Evolutionary conservation across 2,888 invertebrate species (phyloP).

Genomic region (Seladonia tumulorum): DNA sequence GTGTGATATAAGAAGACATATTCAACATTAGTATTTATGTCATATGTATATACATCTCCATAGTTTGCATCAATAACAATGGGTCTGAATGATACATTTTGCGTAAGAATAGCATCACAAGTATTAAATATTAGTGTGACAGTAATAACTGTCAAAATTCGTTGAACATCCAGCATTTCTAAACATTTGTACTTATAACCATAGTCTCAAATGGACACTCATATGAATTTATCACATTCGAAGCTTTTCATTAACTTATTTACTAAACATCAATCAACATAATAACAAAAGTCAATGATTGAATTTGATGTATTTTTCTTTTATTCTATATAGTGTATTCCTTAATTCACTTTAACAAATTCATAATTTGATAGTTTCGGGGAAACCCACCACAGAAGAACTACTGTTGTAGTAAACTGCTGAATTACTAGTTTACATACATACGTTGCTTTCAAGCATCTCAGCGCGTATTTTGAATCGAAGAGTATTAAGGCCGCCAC

Average conservation of each 20-base stretch:
- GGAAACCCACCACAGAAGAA: neutral
- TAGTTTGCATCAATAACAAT: slow-evolving; percentile 77
- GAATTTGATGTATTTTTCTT: neutral
- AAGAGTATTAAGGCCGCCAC: neutral
- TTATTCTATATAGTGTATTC: neutral
- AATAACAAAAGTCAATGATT: neutral
- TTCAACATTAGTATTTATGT: slow-evolving; percentile 76
- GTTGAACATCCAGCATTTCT: slow-evolving; percentile 30
- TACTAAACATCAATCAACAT: neutral
- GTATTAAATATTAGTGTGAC: slow-evolving; percentile 28
- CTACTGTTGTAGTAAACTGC: neutral
- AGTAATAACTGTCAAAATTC: slow-evolving; percentile 14
- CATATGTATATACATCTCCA: slow-evolving; percentile 63
- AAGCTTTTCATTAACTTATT: neutral
- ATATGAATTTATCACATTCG: neutral
- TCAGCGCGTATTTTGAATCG: neutral
- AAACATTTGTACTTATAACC: neutral
- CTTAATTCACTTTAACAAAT: neutral
- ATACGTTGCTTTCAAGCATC: neutral
- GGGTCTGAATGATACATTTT: slow-evolving; percentile 68
- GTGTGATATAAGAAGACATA: slow-evolving; percentile 80
- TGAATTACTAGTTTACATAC: neutral
- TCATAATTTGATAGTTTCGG: neutral
- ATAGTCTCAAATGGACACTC: neutral
- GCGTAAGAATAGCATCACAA: neutral